Percentiles rank a stretch among this genome's conserved stretches.
phyloP scores from a whole-genome alignment of 2,797 vertebrate genomes.

The Phaenicophaeus curvirostris region DNA sequence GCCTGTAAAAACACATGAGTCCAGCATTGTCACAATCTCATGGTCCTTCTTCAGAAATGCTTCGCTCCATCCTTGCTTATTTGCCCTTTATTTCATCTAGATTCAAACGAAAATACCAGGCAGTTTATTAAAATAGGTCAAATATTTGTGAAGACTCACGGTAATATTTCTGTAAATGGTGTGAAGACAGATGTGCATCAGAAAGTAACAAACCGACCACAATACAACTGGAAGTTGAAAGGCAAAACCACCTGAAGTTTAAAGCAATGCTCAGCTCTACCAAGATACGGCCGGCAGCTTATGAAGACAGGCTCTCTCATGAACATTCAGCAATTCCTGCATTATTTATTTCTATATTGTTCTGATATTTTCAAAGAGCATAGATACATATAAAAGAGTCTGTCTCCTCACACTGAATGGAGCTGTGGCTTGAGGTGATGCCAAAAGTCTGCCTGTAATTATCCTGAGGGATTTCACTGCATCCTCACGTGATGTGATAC shows the following conservation, averaged over 20 bases:
- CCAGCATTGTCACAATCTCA: neutral
- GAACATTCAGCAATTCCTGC: neutral
- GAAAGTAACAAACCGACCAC: neutral
- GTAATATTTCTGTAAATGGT: neutral
- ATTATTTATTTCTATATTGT: slow-evolving; percentile 11
- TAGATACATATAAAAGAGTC: neutral
- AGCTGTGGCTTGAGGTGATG: neutral
- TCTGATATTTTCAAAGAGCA: neutral
- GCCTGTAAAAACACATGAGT: neutral
- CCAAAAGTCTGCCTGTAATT: neutral
- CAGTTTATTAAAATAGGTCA: neutral
- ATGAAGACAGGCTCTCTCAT: neutral
- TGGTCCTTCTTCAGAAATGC: neutral
- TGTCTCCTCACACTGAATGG: neutral
- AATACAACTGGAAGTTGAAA: neutral
- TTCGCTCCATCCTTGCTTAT: neutral
- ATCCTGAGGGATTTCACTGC: neutral
- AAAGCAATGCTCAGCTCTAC: neutral
- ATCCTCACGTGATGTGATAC: neutral
- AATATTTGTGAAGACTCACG: neutral
- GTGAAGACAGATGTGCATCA: neutral
- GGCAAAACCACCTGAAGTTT: neutral
- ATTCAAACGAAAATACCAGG: neutral
- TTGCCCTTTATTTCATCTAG: neutral
- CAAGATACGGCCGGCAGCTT: neutral